Percentiles rank a stretch among this genome's conserved stretches.
Evolutionary conservation across 1,140 invertebrate genomes (phyloP).

Genomic region (Macrobrachium nipponense): DNA sequence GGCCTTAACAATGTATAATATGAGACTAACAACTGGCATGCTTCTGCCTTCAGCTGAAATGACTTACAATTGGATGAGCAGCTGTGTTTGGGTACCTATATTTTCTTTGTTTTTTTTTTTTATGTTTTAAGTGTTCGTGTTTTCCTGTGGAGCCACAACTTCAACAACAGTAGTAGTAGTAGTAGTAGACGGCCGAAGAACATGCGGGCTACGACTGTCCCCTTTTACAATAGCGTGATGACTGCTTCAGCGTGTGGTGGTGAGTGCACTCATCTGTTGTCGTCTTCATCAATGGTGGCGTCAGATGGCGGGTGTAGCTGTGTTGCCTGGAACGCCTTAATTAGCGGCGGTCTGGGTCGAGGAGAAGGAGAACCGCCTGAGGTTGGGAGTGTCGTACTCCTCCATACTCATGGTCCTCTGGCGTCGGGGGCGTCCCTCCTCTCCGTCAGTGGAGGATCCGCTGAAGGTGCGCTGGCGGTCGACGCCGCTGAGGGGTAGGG

Average conservation of each 20-base stretch:
- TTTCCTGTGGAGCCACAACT: too few species aligned
- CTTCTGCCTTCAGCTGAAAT: background rate
- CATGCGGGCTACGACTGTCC: too few species aligned
- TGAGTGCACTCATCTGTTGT: background rate
- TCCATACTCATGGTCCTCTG: constrained; percentile 77
- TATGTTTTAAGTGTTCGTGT: too few species aligned
- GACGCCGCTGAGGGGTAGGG: constrained; percentile 78
- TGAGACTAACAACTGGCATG: background rate
- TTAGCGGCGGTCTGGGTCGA: constrained; percentile 58
- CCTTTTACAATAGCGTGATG: too few species aligned
- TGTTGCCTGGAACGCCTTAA: background rate
- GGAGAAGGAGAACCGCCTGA: constrained; percentile 79
- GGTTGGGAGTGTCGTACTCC: constrained; percentile 84
- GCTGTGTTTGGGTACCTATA: constrained; percentile 1
- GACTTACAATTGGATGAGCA: constrained; percentile 20
- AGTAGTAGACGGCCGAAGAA: too few species aligned
- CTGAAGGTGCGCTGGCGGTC: constrained; percentile 75
- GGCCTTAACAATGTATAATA: constrained; percentile 16
- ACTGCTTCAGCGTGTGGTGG: constrained; percentile 1
- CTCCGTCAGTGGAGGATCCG: constrained; percentile 70
- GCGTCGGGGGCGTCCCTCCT: constrained; percentile 67
- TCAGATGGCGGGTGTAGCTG: background rate
- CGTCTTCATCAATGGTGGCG: background rate
- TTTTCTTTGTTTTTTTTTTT: too few species aligned
- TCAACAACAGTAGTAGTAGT: too few species aligned